Conservation (phyloP, 2,113 vertebrate species). For the Thermophis baileyi region DNA sequence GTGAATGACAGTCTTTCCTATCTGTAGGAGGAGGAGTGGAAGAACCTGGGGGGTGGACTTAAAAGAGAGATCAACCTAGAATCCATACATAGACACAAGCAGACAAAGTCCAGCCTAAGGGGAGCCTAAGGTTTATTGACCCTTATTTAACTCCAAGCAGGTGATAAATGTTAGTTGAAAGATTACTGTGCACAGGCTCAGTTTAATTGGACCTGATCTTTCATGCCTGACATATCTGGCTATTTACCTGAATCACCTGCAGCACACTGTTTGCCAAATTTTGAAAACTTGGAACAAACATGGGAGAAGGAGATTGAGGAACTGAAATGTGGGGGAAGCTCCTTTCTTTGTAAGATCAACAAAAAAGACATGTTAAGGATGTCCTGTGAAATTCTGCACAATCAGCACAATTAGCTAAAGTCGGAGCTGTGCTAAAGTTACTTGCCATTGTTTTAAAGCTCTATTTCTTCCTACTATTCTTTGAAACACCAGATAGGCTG, state of each 20-base stretch:
- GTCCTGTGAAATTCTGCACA: background rate
- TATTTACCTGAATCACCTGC: conserved; percentile 14
- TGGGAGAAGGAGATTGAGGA: background rate
- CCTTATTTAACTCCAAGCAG: background rate
- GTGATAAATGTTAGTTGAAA: background rate
- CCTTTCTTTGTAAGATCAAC: background rate
- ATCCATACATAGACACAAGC: background rate
- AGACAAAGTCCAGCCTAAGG: background rate
- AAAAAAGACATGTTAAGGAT: background rate
- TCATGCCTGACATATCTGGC: background rate
- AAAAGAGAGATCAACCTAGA: background rate
- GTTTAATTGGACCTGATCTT: background rate
- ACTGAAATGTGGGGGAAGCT: background rate
- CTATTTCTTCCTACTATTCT: background rate
- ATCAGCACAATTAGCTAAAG: background rate
- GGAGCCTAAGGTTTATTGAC: background rate
- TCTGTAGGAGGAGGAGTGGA: too few species aligned
- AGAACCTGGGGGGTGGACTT: background rate
- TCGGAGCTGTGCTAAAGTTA: background rate
- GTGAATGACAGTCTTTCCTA: too few species aligned
- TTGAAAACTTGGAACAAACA: background rate
- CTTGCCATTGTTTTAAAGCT: background rate
- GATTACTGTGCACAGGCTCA: background rate
- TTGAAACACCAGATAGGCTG: background rate
- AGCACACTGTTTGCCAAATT: background rate